Percentiles rank a stretch among this genome's conserved stretches.
These are phyloP conservation scores for Amblyjoppa fuscipennis DNA, from an alignment of 2,888 invertebrate species.

Conservation along the genomic window DNA sequence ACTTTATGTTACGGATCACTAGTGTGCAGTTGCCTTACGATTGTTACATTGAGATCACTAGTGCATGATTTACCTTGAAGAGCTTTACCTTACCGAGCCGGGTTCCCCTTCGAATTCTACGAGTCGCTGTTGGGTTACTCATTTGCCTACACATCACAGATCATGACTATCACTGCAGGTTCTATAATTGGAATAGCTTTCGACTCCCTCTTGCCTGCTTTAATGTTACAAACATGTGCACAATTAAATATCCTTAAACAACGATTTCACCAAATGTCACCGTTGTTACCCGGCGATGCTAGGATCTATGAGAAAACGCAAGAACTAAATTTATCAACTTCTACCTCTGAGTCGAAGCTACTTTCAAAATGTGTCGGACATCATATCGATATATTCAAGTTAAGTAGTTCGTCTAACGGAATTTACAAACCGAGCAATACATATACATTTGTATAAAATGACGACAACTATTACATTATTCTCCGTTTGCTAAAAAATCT, in stretches of 20 bases:
- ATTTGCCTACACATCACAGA: background rate
- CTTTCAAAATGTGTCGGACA: slow-evolving; percentile 54
- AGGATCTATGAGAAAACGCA: background rate
- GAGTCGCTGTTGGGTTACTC: background rate
- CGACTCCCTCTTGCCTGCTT: slow-evolving; percentile 68
- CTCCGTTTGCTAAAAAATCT: background rate
- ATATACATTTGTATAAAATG: background rate
- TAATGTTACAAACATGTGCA: slow-evolving; percentile 67
- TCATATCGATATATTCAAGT: slow-evolving; percentile 67
- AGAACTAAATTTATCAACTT: background rate
- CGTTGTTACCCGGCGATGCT: slow-evolving; percentile 48
- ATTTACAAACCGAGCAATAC: background rate
- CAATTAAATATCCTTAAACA: slow-evolving; percentile 68
- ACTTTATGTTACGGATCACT: background rate
- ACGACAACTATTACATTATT: background rate
- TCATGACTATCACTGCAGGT: background rate
- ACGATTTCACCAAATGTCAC: slow-evolving; percentile 65
- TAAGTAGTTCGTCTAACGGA: slow-evolving; percentile 16
- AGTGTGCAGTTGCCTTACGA: background rate
- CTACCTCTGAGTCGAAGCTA: slow-evolving; percentile 29
- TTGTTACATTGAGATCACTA: background rate
- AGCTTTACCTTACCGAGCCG: background rate
- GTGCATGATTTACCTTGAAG: slow-evolving; percentile 21
- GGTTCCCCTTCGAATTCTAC: background rate
- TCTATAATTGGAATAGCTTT: slow-evolving; percentile 65